These are phyloP conservation scores for Tenrec ecaudatus DNA, from an alignment of 2,113 vertebrate species.

Conservation along the genomic window DNA sequence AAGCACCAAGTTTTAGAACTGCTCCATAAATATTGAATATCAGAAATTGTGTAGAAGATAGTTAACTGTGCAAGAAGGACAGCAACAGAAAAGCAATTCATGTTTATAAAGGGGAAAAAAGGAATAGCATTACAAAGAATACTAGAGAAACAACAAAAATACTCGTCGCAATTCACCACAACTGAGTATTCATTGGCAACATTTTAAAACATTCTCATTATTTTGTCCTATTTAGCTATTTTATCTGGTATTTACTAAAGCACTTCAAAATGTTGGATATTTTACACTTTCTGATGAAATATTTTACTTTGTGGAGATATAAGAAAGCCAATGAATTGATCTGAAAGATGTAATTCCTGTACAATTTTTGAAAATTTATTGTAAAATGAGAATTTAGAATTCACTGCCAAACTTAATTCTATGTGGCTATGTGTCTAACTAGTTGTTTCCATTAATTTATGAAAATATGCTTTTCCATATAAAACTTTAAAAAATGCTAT, in stretches of 20 bases:
- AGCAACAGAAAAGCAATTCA: neutral
- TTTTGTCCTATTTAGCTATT: neutral
- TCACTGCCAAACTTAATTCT: neutral
- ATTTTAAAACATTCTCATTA: neutral
- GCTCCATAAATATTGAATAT: neutral
- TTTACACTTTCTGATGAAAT: neutral
- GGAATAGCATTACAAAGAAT: slow-evolving; percentile 1
- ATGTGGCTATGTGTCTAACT: neutral
- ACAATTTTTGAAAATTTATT: neutral
- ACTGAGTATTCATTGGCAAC: neutral
- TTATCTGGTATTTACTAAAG: neutral
- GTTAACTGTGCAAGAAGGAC: neutral
- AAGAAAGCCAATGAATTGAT: neutral
- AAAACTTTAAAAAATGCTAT: neutral
- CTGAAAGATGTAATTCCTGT: neutral
- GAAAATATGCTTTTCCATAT: neutral
- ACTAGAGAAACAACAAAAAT: neutral
- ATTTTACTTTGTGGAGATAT: neutral
- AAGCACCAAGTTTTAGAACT: slow-evolving; percentile 5
- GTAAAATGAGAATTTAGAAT: neutral
- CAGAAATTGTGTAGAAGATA: neutral
- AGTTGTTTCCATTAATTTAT: neutral
- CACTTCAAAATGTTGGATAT: neutral
- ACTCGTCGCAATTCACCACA: neutral
- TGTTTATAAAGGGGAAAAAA: neutral